Percentiles rank a stretch among this genome's conserved stretches.
phyloP scores from a whole-genome alignment of 2,797 vertebrate species.

The Spinus pinus region DNA sequence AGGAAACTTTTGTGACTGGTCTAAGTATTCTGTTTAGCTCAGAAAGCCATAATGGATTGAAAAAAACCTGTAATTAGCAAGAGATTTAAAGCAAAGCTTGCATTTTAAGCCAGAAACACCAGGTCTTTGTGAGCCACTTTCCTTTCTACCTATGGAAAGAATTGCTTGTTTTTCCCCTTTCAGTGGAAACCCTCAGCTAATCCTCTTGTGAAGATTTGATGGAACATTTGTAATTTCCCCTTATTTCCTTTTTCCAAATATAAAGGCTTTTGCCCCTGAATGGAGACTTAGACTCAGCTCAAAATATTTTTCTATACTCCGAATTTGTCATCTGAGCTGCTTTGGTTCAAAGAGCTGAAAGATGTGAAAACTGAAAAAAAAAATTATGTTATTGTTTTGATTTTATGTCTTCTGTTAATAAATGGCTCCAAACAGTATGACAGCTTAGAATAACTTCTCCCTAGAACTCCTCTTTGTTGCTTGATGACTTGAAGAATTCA shows the following conservation, averaged over 20 bases:
- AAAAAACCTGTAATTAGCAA: neutral
- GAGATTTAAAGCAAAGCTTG: neutral
- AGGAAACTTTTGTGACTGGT: neutral
- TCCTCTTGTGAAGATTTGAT: neutral
- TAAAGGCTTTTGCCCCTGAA: neutral
- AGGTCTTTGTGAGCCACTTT: neutral
- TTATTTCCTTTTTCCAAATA: neutral
- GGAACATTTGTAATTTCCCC: neutral
- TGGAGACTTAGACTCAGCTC: neutral
- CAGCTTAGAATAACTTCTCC: neutral
- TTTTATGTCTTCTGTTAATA: neutral
- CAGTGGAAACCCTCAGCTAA: neutral
- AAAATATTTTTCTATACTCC: neutral
- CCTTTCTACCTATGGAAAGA: neutral
- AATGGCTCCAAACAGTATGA: neutral
- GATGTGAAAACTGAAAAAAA: neutral
- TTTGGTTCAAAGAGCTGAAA: neutral
- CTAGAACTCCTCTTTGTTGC: neutral
- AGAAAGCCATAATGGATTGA: neutral
- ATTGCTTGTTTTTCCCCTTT: neutral
- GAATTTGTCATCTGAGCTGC: neutral
- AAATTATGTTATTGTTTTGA: neutral
- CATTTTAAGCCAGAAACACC: neutral
- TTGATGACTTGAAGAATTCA: neutral
- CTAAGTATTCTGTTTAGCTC: neutral